Evolutionary conservation across 2,888 invertebrate species (phyloP), one percentile per base, ranked within the genome.

Genomic region (Melanotus villosus): DNA sequence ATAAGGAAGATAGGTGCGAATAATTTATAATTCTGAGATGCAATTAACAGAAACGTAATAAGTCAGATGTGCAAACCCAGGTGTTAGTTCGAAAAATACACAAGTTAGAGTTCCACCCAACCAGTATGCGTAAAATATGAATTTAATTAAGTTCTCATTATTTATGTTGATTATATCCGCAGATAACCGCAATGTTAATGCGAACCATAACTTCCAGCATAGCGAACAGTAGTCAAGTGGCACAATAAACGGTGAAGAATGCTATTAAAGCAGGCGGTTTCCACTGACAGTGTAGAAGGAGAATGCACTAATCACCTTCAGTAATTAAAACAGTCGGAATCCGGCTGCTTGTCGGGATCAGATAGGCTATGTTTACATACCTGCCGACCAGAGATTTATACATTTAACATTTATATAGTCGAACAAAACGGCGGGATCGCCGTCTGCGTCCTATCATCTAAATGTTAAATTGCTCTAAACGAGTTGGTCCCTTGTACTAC

Each of bases 121-220:
- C 36, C 19, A 21, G 7, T n/a, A 36, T 16, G 21, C 26, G 36
- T 65, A 73, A 79, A 78, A 77, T 77, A 78, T 75, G 76, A 74
- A 78, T 79, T 80, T 80, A 80, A 80, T 80, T 80, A 80, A 79
- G 74, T 75, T 76, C 79, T 79, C 77, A 77, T 79, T 79, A 81
- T 80, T 81, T 80, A 81, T 80, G 79, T 78, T 80, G 77, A 79
- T 79, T 76, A 76, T 72, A 72, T 68, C 47, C 52, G 57, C 56
- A 75, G 77, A 77, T 77, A 77, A 68, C 65, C 65, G 52, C 54
- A 32, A n/a, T 38, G 69, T 68, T 74, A 75, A 73, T 76, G 71
- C 72, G 68, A 68, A 73, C 72, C 73, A 70, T 73, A 76, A 73
- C 69, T 75, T 70, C 68, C 43, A 23, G 30, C 38, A 50, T 59